phyloP scores from a whole-genome alignment of 2,797 vertebrate species.

The Lutjanus argentimaculatus region DNA sequence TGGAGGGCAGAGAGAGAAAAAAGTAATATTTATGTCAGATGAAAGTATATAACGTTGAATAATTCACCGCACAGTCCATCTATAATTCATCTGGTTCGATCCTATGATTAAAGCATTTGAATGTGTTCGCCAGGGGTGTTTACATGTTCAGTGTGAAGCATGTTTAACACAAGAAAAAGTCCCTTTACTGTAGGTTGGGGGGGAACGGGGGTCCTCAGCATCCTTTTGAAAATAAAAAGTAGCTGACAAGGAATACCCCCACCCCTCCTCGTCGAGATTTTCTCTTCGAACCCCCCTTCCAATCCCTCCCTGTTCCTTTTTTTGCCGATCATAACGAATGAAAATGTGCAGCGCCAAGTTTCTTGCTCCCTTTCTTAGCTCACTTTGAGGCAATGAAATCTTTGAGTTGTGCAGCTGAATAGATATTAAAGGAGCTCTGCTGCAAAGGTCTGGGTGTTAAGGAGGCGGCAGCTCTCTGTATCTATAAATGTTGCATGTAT shows the following conservation, averaged over 20 bases:
- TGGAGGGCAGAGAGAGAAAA: constrained; percentile 69
- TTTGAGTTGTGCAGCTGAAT: constrained; percentile 61
- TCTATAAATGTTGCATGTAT: constrained; percentile 69
- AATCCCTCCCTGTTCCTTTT: constrained; percentile 13
- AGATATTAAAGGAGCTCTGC: constrained; percentile 66
- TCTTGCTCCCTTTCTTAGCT: constrained; percentile 62
- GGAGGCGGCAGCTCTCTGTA: constrained; percentile 57
- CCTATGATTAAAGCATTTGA: constrained; percentile 86
- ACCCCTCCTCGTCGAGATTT: constrained; percentile 37
- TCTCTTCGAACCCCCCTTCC: constrained; percentile 37
- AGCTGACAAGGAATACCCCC: constrained; percentile 78
- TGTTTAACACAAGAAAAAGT: constrained; percentile 85
- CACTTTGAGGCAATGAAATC: constrained; percentile 71
- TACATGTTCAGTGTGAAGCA: constrained; percentile 82
- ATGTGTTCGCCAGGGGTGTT: constrained; percentile 82
- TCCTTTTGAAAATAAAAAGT: constrained; percentile 77
- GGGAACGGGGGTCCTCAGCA: constrained; percentile 57
- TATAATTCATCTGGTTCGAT: constrained; percentile 87
- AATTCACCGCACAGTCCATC: constrained; percentile 82
- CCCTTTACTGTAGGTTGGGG: constrained; percentile 56
- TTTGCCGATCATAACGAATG: constrained; percentile 66
- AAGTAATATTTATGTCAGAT: constrained; percentile 88
- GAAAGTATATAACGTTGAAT: constrained; percentile 87
- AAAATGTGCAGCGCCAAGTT: constrained; percentile 67
- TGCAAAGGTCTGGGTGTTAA: constrained; percentile 60